Evolutionary conservation across 2,113 vertebrate species (phyloP), one percentile per base, ranked within the genome.

Genomic region (Echinops telfairi): DNA sequence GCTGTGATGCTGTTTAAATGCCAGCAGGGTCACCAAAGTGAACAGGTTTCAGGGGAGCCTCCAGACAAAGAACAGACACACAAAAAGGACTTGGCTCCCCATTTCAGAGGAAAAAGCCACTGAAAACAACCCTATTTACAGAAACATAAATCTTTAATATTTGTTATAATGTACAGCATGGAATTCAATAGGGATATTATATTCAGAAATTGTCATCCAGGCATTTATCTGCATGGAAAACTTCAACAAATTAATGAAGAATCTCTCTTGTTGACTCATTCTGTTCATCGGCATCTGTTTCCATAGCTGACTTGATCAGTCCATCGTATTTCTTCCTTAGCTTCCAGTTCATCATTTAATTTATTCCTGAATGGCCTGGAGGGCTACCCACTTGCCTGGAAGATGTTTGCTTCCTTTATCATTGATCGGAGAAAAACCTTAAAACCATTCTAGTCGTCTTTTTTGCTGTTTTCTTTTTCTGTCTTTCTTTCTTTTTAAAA

Each of bases 341-440:
- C 29, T 68, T 12, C 75, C 33, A 70, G 31, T 84, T 85, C 91
- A 79, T 85, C 88, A 60, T 73, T 53, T 23, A 53, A 27, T 15
- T 78, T 89, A 36, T 88, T 25, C 47, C 86, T 66, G 2, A 71
- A 88, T 85, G 88, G 19, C 29, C 40, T 81, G 29, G 19, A 84
- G 38, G 38, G 47, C 7, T 53, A 87, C 22, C 38, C 43, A 31
- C 31, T 88, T 94, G 6, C 22, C 83, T 77, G 64, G 27, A 40
- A 75, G 33, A 71, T 89, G 79, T 89, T 94, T 86, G 33, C 75
- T 76, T 85, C 85, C 43, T 91, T 91, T 83, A 53, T 40, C 83
- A 66, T 83, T 88, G 78, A 94, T 80, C 58, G 85, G 31, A 25
- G 16, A 92, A 53, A 91, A 66, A 9, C 11, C 5, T 91, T 89